Percentiles rank a stretch among this genome's conserved stretches.
phyloP scores from a whole-genome alignment of 1,140 invertebrate genomes.

The Lepidurus apus region DNA sequence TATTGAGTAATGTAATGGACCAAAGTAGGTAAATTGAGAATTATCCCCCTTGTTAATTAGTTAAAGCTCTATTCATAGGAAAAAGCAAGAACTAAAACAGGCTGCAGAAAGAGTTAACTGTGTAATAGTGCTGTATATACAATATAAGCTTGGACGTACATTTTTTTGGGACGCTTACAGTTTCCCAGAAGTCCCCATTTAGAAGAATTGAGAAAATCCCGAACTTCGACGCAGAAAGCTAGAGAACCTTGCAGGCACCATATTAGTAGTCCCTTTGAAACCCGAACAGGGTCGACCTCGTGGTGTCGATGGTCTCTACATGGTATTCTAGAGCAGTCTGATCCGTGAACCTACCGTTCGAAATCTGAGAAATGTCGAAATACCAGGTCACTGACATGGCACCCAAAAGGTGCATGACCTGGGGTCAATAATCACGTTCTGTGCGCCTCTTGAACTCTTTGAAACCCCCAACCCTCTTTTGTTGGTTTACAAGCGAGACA shows the following conservation, averaged over 20 bases:
- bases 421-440: constrained; percentile 7
- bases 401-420: background rate
- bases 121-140: no score
- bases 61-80: no score
- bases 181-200: background rate
- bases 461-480: background rate
- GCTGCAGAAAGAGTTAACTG: no score
- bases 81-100: no score
- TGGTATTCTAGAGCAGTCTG: constrained; percentile 6
- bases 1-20: background rate
- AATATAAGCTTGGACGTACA: no score
- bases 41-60: no score
- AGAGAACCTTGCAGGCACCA: background rate
- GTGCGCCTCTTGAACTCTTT: background rate
- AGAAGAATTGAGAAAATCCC: background rate
- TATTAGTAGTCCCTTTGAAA: background rate
- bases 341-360: background rate
- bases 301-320: background rate
- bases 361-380: constrained; percentile 9
- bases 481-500: background rate
- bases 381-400: constrained; percentile 10
- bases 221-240: background rate
- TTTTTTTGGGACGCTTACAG: no score
- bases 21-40: background rate
- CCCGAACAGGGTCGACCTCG: background rate